Percentiles rank a stretch among this genome's conserved stretches.
Evolutionary conservation across 2,113 vertebrate genomes (phyloP).

Genomic region (Cephalophus harveyi): DNA sequence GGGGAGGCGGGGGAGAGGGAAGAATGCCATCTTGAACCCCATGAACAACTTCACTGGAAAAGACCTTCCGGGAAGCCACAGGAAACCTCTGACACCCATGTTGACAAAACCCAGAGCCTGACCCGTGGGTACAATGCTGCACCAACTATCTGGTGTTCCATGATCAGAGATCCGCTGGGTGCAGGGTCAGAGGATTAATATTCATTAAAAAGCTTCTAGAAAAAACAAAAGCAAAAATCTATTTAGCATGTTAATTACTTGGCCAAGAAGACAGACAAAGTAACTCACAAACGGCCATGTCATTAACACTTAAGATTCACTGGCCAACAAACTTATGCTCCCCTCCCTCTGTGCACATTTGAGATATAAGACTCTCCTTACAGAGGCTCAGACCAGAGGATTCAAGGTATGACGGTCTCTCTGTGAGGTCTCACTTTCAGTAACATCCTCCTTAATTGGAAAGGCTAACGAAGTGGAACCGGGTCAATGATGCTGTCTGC

Average conservation of each 20-base stretch:
- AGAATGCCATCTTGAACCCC: not conserved
- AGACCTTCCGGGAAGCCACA: not conserved
- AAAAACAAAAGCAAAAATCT: constrained; percentile 47
- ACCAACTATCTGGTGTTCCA: not conserved
- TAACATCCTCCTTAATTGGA: constrained; percentile 72
- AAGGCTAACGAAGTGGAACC: constrained; percentile 73
- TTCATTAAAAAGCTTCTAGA: constrained; percentile 64
- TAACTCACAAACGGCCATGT: constrained; percentile 20
- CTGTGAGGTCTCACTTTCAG: constrained; percentile 67
- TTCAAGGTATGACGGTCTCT: not conserved
- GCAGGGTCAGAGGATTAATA: constrained; percentile 15
- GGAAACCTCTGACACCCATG: not conserved
- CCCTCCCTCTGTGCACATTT: not conserved
- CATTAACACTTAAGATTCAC: constrained; percentile 39
- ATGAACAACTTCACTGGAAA: not conserved
- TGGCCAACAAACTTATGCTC: constrained; percentile 20
- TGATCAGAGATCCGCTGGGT: constrained; percentile 25
- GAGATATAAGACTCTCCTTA: constrained; percentile 44
- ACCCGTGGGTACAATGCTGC: not conserved
- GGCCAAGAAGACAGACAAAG: constrained; percentile 50
- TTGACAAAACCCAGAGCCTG: not conserved
- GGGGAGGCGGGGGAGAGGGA: not conserved
- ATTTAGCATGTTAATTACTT: constrained; percentile 68
- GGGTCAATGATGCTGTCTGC: constrained; percentile 72
- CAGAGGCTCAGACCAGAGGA: constrained; percentile 9